These are phyloP conservation scores for Champsocephalus gunnari DNA, from an alignment of 2,797 vertebrate species.

Conservation along the genomic window DNA sequence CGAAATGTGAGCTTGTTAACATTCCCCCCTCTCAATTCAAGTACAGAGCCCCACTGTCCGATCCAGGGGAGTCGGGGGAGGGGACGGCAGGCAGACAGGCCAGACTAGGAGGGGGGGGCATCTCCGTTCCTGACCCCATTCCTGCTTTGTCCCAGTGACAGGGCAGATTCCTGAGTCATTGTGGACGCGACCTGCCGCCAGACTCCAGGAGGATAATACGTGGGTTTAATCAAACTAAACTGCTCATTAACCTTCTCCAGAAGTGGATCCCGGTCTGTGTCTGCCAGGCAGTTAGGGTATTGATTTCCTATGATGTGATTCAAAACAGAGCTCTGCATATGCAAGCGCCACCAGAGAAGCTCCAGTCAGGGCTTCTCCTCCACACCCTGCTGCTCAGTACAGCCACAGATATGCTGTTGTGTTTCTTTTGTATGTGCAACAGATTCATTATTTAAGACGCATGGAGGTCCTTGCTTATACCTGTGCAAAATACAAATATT, in stretches of 20 bases:
- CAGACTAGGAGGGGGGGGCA: conserved; percentile 24
- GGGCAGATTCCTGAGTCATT: conserved; percentile 70
- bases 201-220: conserved; percentile 13
- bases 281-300: conserved; percentile 33
- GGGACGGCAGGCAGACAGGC: conserved; percentile 44
- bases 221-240: conserved; percentile 37
- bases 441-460: conserved; percentile 42
- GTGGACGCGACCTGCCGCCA: conserved; percentile 14
- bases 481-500: conserved; percentile 51
- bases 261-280: conserved; percentile 46
- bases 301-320: conserved; percentile 66
- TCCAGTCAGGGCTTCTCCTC: conserved; percentile 40
- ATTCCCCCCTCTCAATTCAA: conserved; percentile 79
- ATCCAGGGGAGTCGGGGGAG: conserved; percentile 39
- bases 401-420: conserved; percentile 61
- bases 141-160: conserved; percentile 76
- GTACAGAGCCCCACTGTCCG: conserved; percentile 75
- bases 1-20: conserved; percentile 83
- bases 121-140: conserved; percentile 73
- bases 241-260: conserved; percentile 47
- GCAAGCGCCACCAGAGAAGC: conserved; percentile 30
- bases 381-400: conserved; percentile 49
- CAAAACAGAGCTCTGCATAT: conserved; percentile 39
- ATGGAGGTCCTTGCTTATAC: conserved; percentile 35
- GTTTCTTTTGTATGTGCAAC: conserved; percentile 33